phyloP scores from a whole-genome alignment of 2,113 vertebrate genomes.

The Syrrhaptes paradoxus region DNA sequence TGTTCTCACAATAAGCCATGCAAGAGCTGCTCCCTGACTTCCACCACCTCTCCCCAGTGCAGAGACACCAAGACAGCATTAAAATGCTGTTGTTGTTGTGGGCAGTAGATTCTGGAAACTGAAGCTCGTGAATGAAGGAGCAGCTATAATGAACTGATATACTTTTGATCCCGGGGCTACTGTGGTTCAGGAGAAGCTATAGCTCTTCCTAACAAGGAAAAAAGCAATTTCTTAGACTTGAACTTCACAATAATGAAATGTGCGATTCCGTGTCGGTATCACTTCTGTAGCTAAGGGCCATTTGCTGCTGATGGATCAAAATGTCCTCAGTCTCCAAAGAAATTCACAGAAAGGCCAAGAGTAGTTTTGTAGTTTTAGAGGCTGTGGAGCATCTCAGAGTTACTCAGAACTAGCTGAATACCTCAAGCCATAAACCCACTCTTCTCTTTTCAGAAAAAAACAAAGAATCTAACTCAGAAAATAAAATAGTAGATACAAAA shows the following conservation, averaged over 20 bases:
- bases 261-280: background rate
- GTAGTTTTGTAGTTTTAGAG: background rate
- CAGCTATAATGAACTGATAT: background rate
- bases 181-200: background rate
- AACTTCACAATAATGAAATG: background rate
- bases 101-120: background rate
- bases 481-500: background rate
- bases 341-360: background rate
- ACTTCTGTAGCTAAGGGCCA: background rate
- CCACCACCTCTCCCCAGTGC: background rate
- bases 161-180: background rate
- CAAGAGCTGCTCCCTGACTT: constrained; percentile 14
- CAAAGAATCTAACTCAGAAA: background rate
- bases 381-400: background rate
- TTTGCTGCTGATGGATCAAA: background rate
- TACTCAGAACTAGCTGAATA: background rate
- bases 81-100: background rate
- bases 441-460: background rate
- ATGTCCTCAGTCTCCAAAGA: background rate
- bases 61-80: background rate
- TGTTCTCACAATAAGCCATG: background rate
- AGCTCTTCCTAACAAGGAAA: background rate
- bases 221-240: constrained; percentile 14
- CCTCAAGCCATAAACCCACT: background rate
- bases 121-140: background rate